Base-by-base conservation (phyloP, 2,797 vertebrate species). In the Dryobates pubescens region DNA sequence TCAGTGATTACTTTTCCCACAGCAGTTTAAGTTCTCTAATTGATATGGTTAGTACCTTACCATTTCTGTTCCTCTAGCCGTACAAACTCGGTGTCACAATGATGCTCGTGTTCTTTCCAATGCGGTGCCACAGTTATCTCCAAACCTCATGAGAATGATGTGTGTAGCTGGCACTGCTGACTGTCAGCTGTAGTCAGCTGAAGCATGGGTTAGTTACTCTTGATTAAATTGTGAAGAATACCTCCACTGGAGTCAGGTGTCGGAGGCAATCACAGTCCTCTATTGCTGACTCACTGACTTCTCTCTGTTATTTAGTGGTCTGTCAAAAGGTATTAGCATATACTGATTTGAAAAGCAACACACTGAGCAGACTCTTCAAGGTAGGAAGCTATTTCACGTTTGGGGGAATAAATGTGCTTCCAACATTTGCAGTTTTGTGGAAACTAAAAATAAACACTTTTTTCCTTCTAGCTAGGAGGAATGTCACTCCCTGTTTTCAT, bases 311-410 rank as follows among this genome's bases (percentile, higher is more conserved):
- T 93, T 93, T 95, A 95, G 91, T 54, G 74, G n/a, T 51, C 82
- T 95, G 88, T 96, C 94, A 94, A 87, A 96, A 95, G 57, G 80
- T 41, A 89, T 92, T 93, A 93, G 75, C 74, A 32, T 73, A 12
- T 20, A n/a, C 34, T 64, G 43, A 78, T 92, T 57, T 93, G 47
- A 89, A 84, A 95, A 88, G 90, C 76, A 65, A 3, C 45, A 71
- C 43, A 20, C 30, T 67, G 34, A 83, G 65, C 29, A 88, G 76
- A 89, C 92, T 70, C 24, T 89, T 88, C 54, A 82, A 88, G 86
- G 78, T 88, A 94, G 49, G 71, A 94, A 94, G 24, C 47, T 89
- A 4, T 67, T 94, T 90, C 51, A 57, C 1, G 0, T 83, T 64
- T 75, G 20, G 56, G 67, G 58, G 22, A 84, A 92, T 38, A 77